Conservation (phyloP, 2,797 vertebrate species). For the Dicrostonyx torquatus region DNA sequence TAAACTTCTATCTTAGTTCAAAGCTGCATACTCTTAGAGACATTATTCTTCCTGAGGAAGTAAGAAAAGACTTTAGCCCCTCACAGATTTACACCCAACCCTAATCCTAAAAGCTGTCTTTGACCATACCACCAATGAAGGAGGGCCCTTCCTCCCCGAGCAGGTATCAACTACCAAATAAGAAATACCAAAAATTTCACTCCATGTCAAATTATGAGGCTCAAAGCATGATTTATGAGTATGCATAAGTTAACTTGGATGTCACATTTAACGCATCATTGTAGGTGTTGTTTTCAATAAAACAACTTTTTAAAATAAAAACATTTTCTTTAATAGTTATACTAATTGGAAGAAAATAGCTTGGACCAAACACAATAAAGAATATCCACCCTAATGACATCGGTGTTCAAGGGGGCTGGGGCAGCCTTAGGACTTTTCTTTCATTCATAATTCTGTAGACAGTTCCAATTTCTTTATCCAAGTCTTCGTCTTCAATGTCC, state of each 20-base stretch:
- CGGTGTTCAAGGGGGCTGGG: neutral
- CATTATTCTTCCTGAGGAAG: neutral
- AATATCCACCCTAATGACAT: neutral
- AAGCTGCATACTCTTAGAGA: neutral
- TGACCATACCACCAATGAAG: neutral
- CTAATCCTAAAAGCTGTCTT: neutral
- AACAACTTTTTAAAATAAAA: neutral
- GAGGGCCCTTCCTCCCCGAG: neutral
- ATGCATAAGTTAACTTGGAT: slow-evolving; percentile 12
- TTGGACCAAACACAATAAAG: neutral
- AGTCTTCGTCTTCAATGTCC: neutral
- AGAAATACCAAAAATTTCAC: slow-evolving; percentile 41
- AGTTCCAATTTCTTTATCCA: neutral
- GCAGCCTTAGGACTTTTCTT: neutral
- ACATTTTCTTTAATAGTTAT: slow-evolving; percentile 19
- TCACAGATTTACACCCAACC: slow-evolving; percentile 21
- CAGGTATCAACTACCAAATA: neutral
- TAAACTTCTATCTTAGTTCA: neutral
- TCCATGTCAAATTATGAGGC: slow-evolving; percentile 1
- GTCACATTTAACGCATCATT: neutral
- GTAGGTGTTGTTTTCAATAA: neutral
- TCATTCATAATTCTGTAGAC: neutral
- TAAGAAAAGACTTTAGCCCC: neutral
- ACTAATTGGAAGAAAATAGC: slow-evolving; percentile 13
- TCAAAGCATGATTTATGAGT: slow-evolving; percentile 6